Evolutionary conservation across 2,113 vertebrate species (phyloP), one percentile per base, ranked within the genome.

Genomic region (Python bivittatus): DNA sequence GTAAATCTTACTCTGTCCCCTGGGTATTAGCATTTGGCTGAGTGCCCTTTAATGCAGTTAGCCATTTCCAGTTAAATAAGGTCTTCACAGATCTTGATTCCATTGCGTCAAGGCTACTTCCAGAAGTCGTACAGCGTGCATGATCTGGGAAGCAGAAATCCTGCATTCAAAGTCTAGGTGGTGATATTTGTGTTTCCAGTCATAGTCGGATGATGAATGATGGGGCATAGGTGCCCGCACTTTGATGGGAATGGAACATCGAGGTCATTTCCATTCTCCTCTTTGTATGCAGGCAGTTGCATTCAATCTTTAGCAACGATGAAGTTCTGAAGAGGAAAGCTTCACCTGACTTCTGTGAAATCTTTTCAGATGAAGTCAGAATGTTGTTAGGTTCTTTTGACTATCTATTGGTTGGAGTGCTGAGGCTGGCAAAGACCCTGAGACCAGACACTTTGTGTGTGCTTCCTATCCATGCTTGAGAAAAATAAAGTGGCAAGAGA

Each of bases 341-440:
- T 94, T 93, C 22, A 17, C 7, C 88, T 95, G 91, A 93, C 2
- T 6, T 85, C 52, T 87, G 57, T 5, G 0, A 84, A 61, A 79
- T 0, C 92, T 93, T 90, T 89, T 94, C 92, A 92, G 61, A 52
- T n/a, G 5, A 91, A 10, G 44, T 22, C 57, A 58, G 57, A 58
- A 58, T 58, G 57, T 20, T 58, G 4, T 23, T 7, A 9, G 58
- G 58, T 25, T 60, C 58, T 60, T 23, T 60, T 6, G 23, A 60
- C 58, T 60, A 2, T 60, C 57, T 58, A 20, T 58, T 58, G 22
- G 22, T 6, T 58, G 23, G 58, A 60, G 20, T 7, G 8, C 57
- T 7, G 57, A 23, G 57, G 58, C 58, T 6, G 23, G 58, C 58
- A 25, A 58, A 58, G 57, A 58, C 57, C 22, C 6, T 23, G 57